phyloP scores from a whole-genome alignment of 1,140 invertebrate species.

The Alviniconcha marisindica region DNA sequence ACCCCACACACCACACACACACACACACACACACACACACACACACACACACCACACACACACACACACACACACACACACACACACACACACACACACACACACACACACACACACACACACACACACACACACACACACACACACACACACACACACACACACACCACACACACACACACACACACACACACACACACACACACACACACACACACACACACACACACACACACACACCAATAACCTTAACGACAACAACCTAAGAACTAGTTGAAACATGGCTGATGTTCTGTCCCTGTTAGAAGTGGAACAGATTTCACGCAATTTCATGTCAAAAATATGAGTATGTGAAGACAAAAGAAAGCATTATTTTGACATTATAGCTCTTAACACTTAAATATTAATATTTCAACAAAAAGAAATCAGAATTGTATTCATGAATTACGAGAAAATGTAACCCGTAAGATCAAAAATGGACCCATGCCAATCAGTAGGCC shows the following conservation, averaged over 20 bases:
- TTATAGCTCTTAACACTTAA: neutral
- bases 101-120: slow-evolving; percentile 24
- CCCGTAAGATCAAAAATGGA: no score
- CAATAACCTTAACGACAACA: neutral
- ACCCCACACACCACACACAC: no score
- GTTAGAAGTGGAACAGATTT: neutral
- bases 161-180: neutral
- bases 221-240: neutral
- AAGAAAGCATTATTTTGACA: neutral
- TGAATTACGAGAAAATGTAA: no score
- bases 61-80: slow-evolving; percentile 26
- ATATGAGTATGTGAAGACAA: neutral
- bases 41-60: no score
- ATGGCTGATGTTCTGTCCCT: neutral
- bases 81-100: slow-evolving; percentile 27
- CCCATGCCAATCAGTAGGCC: no score
- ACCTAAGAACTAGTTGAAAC: neutral
- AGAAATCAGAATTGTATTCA: no score
- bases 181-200: neutral
- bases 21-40: no score
- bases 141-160: neutral
- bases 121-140: slow-evolving; percentile 1
- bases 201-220: neutral
- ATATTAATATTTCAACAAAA: no score
- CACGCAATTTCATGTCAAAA: neutral